These are phyloP conservation scores for Solea senegalensis DNA, from an alignment of 2,113 vertebrate genomes.

Conservation along the genomic window DNA sequence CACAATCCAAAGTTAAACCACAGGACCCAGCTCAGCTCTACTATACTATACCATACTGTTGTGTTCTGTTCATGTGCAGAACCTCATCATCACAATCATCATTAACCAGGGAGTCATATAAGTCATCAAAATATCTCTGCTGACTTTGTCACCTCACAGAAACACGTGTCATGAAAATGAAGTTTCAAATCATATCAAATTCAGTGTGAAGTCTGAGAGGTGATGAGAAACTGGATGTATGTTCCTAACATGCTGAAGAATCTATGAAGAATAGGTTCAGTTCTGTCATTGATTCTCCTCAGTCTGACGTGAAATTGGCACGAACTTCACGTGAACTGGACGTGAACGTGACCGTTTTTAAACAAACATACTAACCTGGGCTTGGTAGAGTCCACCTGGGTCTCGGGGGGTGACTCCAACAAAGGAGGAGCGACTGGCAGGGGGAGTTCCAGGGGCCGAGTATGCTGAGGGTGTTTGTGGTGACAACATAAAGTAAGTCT, in stretches of 20 bases:
- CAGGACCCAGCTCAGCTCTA: not conserved
- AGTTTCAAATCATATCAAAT: too few species aligned
- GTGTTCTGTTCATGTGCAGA: not conserved
- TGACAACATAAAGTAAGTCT: conserved; percentile 32
- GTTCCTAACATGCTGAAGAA: too few species aligned
- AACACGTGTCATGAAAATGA: too few species aligned
- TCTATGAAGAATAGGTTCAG: too few species aligned
- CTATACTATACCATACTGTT: not conserved
- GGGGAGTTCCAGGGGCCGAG: conserved; percentile 93
- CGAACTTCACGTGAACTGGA: too few species aligned
- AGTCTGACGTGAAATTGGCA: too few species aligned
- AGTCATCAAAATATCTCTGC: not conserved
- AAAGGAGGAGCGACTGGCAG: conserved; percentile 94
- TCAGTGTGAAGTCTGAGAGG: too few species aligned
- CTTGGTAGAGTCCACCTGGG: conserved; percentile 92
- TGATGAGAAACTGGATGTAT: too few species aligned
- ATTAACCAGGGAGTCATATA: too few species aligned
- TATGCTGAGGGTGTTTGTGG: conserved; percentile 84
- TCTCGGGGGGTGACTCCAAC: conserved; percentile 95
- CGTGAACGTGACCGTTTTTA: not conserved
- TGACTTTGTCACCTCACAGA: not conserved
- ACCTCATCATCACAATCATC: not conserved
- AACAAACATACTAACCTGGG: conserved; percentile 84
- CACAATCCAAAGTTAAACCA: conserved; percentile 8
- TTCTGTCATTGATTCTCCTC: too few species aligned